These are phyloP conservation scores for Vulpes vulpes DNA, from an alignment of 2,113 vertebrate genomes.

Conservation along the genomic window DNA sequence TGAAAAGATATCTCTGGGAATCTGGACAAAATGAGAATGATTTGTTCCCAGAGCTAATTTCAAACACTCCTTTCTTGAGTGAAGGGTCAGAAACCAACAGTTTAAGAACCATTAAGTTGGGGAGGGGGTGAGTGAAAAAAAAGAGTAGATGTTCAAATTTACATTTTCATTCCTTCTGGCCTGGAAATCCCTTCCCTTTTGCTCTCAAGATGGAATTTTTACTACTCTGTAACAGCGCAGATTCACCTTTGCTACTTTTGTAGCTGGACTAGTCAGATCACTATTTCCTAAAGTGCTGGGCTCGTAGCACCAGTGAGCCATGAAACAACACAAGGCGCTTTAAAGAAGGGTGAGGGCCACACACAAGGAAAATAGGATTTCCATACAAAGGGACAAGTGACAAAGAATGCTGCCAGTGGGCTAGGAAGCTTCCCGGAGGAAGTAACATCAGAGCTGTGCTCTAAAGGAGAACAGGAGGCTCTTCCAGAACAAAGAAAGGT, in stretches of 20 bases:
- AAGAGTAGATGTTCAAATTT: not conserved
- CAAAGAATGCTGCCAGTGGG: not conserved
- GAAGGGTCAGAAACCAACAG: slow-evolving; percentile 14
- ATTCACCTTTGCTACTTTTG: slow-evolving; percentile 1
- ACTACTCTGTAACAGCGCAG: not conserved
- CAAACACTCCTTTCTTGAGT: not conserved
- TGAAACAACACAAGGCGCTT: not conserved
- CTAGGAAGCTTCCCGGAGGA: not conserved
- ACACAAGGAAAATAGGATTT: not conserved
- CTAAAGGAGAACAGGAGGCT: not conserved
- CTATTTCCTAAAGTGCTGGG: not conserved
- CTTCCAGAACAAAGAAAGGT: not conserved
- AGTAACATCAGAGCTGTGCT: not conserved
- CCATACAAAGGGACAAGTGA: not conserved
- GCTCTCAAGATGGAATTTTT: not conserved
- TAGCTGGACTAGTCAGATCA: not conserved
- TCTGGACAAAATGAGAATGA: not conserved
- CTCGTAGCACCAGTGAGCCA: not conserved
- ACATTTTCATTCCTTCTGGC: not conserved
- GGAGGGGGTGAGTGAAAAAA: not conserved
- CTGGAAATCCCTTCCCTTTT: not conserved
- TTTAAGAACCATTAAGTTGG: not conserved
- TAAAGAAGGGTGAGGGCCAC: not conserved
- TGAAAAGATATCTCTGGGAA: not conserved
- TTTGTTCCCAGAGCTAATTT: not conserved